phyloP scores from a whole-genome alignment of 1,140 invertebrate genomes.

The Zaprionus tsacasi region DNA sequence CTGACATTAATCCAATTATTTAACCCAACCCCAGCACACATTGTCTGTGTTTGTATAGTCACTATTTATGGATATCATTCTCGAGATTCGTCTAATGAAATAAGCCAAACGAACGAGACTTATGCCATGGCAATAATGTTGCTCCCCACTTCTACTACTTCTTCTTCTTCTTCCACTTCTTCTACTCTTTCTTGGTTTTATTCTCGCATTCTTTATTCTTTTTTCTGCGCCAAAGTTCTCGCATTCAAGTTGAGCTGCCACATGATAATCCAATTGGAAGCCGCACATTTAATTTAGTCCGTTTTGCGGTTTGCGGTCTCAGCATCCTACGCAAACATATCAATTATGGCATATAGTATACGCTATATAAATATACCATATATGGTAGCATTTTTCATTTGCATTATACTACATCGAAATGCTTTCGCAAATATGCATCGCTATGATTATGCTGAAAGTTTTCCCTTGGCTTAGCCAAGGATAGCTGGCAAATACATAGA shows the following conservation, averaged over 20 bases:
- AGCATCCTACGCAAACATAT: conserved; percentile 3
- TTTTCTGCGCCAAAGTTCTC: background rate
- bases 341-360: conserved; percentile 1
- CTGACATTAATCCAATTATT: conserved; percentile 17
- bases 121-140: background rate
- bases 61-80: conserved; percentile 7
- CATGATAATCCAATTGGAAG: conserved; percentile 9
- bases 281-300: conserved; percentile 5
- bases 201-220: background rate
- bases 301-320: background rate
- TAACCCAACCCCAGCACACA: background rate
- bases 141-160: background rate
- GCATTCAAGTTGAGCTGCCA: conserved; percentile 2
- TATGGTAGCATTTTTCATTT: background rate
- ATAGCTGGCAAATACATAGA: conserved; percentile 3
- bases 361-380: background rate
- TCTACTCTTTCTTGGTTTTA: background rate
- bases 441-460: conserved; percentile 4
- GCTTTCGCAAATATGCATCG: conserved; percentile 6
- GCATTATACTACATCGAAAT: conserved; percentile 1
- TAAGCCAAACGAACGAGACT: background rate
- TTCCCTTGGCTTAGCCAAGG: background rate
- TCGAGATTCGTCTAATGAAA: conserved; percentile 4
- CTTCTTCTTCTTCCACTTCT: background rate
- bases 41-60: background rate